Evolutionary conservation across 2,888 invertebrate genomes (phyloP), one percentile per base, ranked within the genome.

Genomic region (Ectemnius cavifrons): DNA sequence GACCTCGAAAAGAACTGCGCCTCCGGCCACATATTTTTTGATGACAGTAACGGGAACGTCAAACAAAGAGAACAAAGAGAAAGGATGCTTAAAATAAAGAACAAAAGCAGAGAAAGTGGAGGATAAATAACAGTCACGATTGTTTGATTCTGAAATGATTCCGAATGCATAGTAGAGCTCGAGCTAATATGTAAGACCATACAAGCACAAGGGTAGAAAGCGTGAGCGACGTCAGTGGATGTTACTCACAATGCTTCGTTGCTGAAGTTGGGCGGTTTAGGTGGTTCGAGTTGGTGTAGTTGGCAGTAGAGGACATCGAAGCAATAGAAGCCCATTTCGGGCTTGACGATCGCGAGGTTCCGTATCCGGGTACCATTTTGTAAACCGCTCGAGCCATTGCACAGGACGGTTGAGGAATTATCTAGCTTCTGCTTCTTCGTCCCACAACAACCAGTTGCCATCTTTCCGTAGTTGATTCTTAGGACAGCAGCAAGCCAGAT

Each of bases 241-340:
- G 58, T 45, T 90, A 95, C 97, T 96, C 94, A 98, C 98, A 95
- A 98, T 91, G 97, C 95, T 90, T 98, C 98, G 91, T 98, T 98
- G 90, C 97, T 96, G 92, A 99, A 99, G 92, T 94, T 94, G 88
- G 98, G 98, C 85, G 95, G 94, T 91, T 96, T 96, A 84, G 99
- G 99, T 85, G 97, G 96, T 85, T 98, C 97, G 91, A 97, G 94
- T 91, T 96, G 97, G 92, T 98, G 96, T 89, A 99, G 94, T 92
- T 98, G 97, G 92, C 96, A 95, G 92, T 98, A 96, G 83, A 99
- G 95, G 87, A 99, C 98, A 93, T 99, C 99, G 93, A 99, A 99
- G 94, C 99, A 99, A 93, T 97, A 99, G 93, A 96, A 97, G 91
- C 98, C 98, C 99, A 99, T 99, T 92, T 99, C 98, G 81, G 96